Conservation (phyloP, 2,797 vertebrate species). For the Echiichthys vipera region DNA sequence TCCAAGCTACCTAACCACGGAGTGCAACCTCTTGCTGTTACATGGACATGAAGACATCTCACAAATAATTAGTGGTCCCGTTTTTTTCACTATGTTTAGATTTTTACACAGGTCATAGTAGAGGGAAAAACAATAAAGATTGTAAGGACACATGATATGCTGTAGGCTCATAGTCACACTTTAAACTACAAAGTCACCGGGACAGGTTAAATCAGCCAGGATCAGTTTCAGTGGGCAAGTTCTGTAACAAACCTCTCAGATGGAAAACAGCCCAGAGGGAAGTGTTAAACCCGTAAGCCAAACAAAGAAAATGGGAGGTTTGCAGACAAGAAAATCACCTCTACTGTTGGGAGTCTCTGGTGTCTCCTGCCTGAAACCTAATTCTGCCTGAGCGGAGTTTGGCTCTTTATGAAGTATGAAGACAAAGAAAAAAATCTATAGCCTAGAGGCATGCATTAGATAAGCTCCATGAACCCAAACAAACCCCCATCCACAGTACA, state of each 20-base stretch:
- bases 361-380: constrained; percentile 54
- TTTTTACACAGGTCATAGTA: constrained; percentile 12
- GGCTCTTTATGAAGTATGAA: constrained; percentile 27
- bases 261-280: constrained; percentile 49
- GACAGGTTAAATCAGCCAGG: constrained; percentile 32
- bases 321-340: constrained; percentile 65
- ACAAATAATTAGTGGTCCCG: constrained; percentile 48
- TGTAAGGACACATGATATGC: constrained; percentile 4
- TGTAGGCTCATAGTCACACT: constrained; percentile 19
- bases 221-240: constrained; percentile 46
- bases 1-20: constrained; percentile 36
- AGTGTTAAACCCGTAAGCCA: constrained; percentile 49
- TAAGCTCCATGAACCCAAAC: constrained; percentile 39
- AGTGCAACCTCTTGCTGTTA: constrained; percentile 31
- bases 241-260: constrained; percentile 51
- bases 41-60: constrained; percentile 32
- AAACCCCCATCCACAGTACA: background rate
- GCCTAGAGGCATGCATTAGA: constrained; percentile 24
- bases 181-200: constrained; percentile 36
- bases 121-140: background rate
- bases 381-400: constrained; percentile 54
- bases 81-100: constrained; percentile 17
- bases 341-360: constrained; percentile 49
- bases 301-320: constrained; percentile 55
- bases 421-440: constrained; percentile 13